These are phyloP conservation scores for Lordiphosa collinella DNA, from an alignment of 1,140 invertebrate species.

Conservation along the genomic window DNA sequence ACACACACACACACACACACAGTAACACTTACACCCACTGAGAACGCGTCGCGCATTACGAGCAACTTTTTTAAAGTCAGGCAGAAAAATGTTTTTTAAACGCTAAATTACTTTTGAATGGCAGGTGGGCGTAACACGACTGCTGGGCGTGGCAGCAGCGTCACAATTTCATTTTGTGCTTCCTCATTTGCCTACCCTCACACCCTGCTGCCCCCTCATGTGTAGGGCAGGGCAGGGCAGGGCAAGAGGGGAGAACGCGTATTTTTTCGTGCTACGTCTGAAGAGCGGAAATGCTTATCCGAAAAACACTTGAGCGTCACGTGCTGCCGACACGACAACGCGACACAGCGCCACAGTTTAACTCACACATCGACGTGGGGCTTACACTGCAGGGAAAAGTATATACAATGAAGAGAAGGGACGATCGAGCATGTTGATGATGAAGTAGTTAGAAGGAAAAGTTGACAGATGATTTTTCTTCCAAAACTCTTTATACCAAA, in stretches of 20 bases:
- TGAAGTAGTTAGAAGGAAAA: too few species aligned
- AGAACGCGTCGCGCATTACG: slow-evolving; percentile 51
- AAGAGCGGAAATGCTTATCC: slow-evolving; percentile 76
- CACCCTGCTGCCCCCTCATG: neutral
- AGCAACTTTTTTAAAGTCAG: slow-evolving; percentile 71
- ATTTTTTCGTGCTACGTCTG: slow-evolving; percentile 66
- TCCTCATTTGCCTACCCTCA: slow-evolving; percentile 36
- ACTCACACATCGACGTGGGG: neutral
- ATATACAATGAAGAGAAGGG: too few species aligned
- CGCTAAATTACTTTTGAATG: slow-evolving; percentile 77
- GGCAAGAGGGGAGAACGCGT: too few species aligned
- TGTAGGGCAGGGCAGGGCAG: too few species aligned
- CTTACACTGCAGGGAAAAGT: neutral
- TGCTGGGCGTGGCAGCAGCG: slow-evolving; percentile 53
- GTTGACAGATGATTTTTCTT: too few species aligned
- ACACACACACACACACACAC: slow-evolving; percentile 5
- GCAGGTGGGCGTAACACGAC: slow-evolving; percentile 40
- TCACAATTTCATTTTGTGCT: slow-evolving; percentile 73
- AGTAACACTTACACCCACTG: neutral
- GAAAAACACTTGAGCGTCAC: slow-evolving; percentile 68
- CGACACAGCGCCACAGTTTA: neutral
- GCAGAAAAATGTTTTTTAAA: slow-evolving; percentile 77
- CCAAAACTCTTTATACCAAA: too few species aligned
- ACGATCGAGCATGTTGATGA: too few species aligned
- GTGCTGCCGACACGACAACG: slow-evolving; percentile 37